Base-by-base conservation (phyloP, 2,113 vertebrate species). In the Microtus ochrogaster region DNA sequence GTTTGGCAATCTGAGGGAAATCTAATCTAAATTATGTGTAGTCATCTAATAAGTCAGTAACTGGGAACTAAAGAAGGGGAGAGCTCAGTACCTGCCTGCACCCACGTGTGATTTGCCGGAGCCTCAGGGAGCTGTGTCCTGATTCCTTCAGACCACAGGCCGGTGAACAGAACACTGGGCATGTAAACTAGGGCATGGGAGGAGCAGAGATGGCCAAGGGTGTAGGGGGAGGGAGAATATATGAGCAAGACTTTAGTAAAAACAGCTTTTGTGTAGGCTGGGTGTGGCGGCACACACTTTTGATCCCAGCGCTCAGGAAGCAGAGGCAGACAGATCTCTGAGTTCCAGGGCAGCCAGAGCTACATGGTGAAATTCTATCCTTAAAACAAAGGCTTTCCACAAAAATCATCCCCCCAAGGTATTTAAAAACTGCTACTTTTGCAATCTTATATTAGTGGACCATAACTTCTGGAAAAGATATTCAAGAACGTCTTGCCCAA, bases 401-500 rank as follows among this genome's bases (percentile, higher is more conserved):
- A 90, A 92, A 92, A 95, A 76, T 92, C 70, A 88, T 79, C 83
- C 44, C 4, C 12, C 33, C 74, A 89, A 92, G 81, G 72, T n/a
- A 90, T 58, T 79, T 65, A 49, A 87, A 93, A 81, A 83, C 52
- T 70, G 82, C 47, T 63, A 73, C 41, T 84, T 91, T 44, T 65
- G 78, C 9, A 39, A 47, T 74, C 21, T 79, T 78, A 73, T 66
- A 84, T 65, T 84, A 91, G n/a, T 77, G 44, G 47, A 89, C 19
- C 41, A 39, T 89, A 94, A 63, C 0, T 92, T 92, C 68, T 89
- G 81, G 85, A 76, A 96, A 92, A 70, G 47, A 89, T 49, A 49
- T 76, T 93, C 39, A n/a, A 82, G 81, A 83, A 65, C 61, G 74
- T 87, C 63, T 41, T 87, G 89, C 63, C 41, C 68, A 89, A 91